These are phyloP conservation scores for Trypoxylon attenuatum DNA, from an alignment of 2,888 invertebrate species.

Conservation along the genomic window DNA sequence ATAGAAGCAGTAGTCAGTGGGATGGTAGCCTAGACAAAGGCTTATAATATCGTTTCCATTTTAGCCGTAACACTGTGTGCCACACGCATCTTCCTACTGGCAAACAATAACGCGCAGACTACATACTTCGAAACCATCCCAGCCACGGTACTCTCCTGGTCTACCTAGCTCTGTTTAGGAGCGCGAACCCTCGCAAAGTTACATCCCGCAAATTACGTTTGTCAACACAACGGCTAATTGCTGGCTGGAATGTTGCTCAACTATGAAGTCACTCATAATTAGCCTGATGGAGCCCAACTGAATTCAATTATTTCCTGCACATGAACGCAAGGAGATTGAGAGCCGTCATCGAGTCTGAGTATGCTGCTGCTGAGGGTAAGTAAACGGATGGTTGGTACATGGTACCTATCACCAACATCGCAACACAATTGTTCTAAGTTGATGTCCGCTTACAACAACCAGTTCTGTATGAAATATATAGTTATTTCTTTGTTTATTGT, in stretches of 20 bases:
- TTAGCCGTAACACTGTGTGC: not conserved
- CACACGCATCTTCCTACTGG: conserved; percentile 29
- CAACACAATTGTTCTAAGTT: too few relatives aligned
- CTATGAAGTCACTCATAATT: conserved; percentile 70
- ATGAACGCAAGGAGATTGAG: conserved; percentile 7
- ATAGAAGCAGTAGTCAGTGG: not conserved
- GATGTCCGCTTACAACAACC: too few relatives aligned
- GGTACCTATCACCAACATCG: too few relatives aligned
- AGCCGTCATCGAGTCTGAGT: not conserved
- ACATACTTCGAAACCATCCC: conserved; percentile 51
- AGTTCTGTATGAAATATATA: too few relatives aligned
- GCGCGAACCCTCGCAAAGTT: conserved; percentile 61
- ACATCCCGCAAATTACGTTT: conserved; percentile 72
- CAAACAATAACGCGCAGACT: conserved; percentile 30
- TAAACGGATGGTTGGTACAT: too few relatives aligned
- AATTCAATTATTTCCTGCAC: conserved; percentile 63
- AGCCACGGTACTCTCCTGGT: conserved; percentile 31
- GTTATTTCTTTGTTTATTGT: too few relatives aligned
- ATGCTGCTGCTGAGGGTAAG: too few relatives aligned
- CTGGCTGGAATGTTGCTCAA: conserved; percentile 68
- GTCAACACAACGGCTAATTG: conserved; percentile 73
- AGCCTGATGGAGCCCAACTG: conserved; percentile 59
- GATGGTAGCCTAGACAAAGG: conserved; percentile 26
- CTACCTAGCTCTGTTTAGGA: conserved; percentile 29
- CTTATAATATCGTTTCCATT: conserved; percentile 33